A percentile compares a stretch with the other conserved stretches of the same genome.
Conservation (phyloP, 2,113 vertebrate genomes). For the Promerops cafer region DNA sequence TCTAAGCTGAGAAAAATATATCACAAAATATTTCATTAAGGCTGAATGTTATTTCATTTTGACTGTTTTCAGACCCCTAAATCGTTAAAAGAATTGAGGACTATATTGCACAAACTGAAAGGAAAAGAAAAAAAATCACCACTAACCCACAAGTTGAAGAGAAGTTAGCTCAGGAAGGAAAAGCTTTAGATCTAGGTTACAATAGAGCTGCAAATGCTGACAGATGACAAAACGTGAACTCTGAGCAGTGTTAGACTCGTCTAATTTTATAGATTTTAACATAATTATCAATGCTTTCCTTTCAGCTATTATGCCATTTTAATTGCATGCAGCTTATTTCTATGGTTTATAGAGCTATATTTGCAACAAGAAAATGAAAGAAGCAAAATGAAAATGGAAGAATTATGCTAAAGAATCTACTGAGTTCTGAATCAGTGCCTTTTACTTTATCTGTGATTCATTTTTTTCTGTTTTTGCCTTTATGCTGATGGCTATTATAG, state of each 20-base stretch:
- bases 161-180: slow-evolving; percentile 13
- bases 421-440: slow-evolving; percentile 63
- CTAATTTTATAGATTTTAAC: slow-evolving; percentile 72
- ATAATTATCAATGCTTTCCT: slow-evolving; percentile 76
- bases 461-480: slow-evolving; percentile 51
- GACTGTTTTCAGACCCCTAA: not conserved
- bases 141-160: not conserved
- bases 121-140: not conserved
- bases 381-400: slow-evolving; percentile 73
- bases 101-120: not conserved
- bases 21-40: not conserved
- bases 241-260: slow-evolving; percentile 36
- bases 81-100: not conserved
- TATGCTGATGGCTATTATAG: slow-evolving; percentile 11
- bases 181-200: slow-evolving; percentile 27
- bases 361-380: slow-evolving; percentile 67
- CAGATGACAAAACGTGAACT: slow-evolving; percentile 58
- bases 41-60: not conserved
- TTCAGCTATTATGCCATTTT: slow-evolving; percentile 73
- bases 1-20: not conserved
- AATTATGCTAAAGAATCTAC: slow-evolving; percentile 75
- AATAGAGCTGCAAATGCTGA: slow-evolving; percentile 46
- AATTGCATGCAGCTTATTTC: slow-evolving; percentile 71
- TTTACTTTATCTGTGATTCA: slow-evolving; percentile 64
- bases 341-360: slow-evolving; percentile 70